These are phyloP conservation scores for Aphaenogaster rudis DNA, from an alignment of 1,140 invertebrate genomes.

Conservation along the genomic window DNA sequence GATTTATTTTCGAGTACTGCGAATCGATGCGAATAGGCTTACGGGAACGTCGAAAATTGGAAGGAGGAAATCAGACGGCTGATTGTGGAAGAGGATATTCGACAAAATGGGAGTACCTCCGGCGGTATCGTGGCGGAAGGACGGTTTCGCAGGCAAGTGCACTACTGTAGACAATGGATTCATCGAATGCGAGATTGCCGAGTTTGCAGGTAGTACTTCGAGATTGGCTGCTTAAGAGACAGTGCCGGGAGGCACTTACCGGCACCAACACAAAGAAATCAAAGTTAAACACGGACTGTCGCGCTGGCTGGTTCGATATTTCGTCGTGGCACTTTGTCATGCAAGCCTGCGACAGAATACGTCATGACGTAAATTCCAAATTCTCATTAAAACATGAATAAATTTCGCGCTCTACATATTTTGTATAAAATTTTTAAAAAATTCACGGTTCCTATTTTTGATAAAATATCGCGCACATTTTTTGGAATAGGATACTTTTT, in stretches of 20 bases:
- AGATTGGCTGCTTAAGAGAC: slow-evolving; percentile 60
- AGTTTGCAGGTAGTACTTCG: slow-evolving; percentile 60
- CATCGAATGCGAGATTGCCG: slow-evolving; percentile 61
- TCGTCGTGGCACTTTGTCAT: neutral
- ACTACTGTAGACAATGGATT: slow-evolving; percentile 55
- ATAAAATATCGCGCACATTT: neutral
- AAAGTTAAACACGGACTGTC: slow-evolving; percentile 18
- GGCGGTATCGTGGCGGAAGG: slow-evolving; percentile 43
- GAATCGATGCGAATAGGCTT: slow-evolving; percentile 46
- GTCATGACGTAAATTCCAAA: neutral
- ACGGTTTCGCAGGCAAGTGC: slow-evolving; percentile 47
- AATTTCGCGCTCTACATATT: slow-evolving; percentile 20
- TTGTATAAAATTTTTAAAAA: slow-evolving; percentile 8
- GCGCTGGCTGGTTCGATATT: neutral
- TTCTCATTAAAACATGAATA: slow-evolving; percentile 24
- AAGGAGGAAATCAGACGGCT: slow-evolving; percentile 49
- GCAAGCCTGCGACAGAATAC: neutral
- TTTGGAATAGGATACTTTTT: neutral
- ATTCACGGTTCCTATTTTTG: slow-evolving; percentile 12
- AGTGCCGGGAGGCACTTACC: slow-evolving; percentile 45
- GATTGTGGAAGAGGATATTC: slow-evolving; percentile 52
- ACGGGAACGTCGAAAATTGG: slow-evolving; percentile 39
- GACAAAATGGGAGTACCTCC: slow-evolving; percentile 23
- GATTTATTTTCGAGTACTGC: slow-evolving; percentile 40
- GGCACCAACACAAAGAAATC: slow-evolving; percentile 39